These are phyloP conservation scores for Lasioglossum malachurum DNA, from an alignment of 2,888 invertebrate genomes.

Conservation along the genomic window DNA sequence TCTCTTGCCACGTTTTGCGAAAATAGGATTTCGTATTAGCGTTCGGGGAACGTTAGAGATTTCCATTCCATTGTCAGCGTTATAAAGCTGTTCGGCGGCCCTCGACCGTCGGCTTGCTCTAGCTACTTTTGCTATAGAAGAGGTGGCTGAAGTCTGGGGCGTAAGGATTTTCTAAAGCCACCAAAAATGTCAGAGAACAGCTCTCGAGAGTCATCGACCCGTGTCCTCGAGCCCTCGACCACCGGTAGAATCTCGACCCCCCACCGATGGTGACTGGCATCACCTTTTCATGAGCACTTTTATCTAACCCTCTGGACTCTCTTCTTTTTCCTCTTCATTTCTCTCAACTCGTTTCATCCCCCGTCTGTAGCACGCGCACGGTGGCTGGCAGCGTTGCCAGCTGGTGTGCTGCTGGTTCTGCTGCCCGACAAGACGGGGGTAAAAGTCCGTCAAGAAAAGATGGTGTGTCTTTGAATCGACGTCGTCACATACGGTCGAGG, in stretches of 20 bases:
- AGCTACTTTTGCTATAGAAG: background rate
- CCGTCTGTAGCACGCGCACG: constrained; percentile 35
- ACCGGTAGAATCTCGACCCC: constrained; percentile 11
- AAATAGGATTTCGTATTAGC: background rate
- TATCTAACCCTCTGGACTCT: constrained; percentile 54
- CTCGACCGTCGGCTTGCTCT: background rate
- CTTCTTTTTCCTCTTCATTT: constrained; percentile 53
- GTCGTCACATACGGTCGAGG: background rate
- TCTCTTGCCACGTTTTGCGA: background rate
- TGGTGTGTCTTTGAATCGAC: background rate
- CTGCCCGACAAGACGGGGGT: constrained; percentile 3
- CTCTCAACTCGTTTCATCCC: constrained; percentile 60
- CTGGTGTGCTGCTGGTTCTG: constrained; percentile 7
- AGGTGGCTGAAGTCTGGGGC: background rate
- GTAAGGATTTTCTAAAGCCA: background rate
- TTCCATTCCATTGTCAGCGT: background rate
- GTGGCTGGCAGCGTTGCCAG: constrained; percentile 54
- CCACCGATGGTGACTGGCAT: constrained; percentile 45
- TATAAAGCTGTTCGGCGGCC: background rate
- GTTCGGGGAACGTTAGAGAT: background rate
- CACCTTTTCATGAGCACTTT: constrained; percentile 65
- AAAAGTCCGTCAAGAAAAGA: background rate
- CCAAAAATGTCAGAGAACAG: constrained; percentile 1
- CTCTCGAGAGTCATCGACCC: constrained; percentile 46
- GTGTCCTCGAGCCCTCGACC: constrained; percentile 36